phyloP scores from a whole-genome alignment of 1,140 invertebrate genomes.

The Sipha flava region DNA sequence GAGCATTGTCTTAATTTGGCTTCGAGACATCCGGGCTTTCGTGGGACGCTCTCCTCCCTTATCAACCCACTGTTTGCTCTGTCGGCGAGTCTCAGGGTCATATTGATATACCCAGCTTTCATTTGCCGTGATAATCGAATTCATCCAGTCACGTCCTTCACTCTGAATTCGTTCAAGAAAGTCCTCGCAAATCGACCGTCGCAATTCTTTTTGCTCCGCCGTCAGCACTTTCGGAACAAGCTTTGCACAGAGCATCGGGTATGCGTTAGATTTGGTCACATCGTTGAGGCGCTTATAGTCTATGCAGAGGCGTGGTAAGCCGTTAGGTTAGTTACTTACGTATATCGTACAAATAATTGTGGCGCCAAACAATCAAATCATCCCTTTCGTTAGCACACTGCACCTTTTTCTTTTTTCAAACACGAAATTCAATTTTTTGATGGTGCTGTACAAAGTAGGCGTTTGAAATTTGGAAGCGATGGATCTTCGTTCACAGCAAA shows the following conservation, averaged over 20 bases:
- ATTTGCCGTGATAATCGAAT: not conserved
- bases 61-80: not conserved
- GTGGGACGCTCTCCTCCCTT: not conserved
- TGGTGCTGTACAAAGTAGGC: not conserved
- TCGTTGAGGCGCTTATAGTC: no score
- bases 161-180: no score
- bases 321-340: no score
- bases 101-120: not conserved
- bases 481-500: not conserved
- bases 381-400: conserved; percentile 2
- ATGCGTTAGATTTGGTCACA: no score
- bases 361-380: conserved; percentile 1
- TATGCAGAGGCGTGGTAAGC: no score
- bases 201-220: no score
- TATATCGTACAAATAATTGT: not conserved
- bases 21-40: not conserved
- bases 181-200: no score
- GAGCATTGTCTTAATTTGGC: conserved; percentile 34
- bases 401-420: not conserved
- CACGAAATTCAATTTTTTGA: not conserved
- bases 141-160: not conserved
- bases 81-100: not conserved
- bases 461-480: not conserved
- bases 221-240: no score
- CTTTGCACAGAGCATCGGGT: no score